Base-by-base conservation (phyloP, 2,888 invertebrate species). In the Lasioglossum morio region DNA sequence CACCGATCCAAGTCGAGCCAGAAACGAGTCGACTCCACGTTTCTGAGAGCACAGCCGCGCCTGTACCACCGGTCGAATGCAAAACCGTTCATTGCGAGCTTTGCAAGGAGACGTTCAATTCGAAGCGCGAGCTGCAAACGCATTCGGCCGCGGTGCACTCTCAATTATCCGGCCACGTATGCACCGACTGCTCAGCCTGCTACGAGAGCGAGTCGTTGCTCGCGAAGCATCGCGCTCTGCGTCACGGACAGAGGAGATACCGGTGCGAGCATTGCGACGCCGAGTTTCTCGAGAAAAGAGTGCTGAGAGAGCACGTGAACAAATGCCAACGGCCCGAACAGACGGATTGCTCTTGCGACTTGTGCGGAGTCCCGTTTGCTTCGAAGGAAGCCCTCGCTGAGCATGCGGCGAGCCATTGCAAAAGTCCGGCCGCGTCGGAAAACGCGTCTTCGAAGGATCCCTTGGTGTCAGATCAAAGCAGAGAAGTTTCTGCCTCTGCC, bases 241-340 rank as follows among this genome's bases (percentile, higher is more conserved):
- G 53, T 19, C 89, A 86, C 30, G 70, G 72, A 23, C 74, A 86
- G 34, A 74, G 75, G 37, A 63, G 57, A 37, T 89, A 89, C 77
- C 77, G 75, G 0, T 89, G 89, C 43, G 84, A 89, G 46, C 53
- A 89, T 48, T 89, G 89, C 16, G 63, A 74, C 4, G 34, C 48
- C 27, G 80, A 76, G 48, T 89, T 89, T 40, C 27, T 63, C 5
- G 81, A 82, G 63, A 89, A 89, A 37, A 69, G 40, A 40, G 7
- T 72, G 27, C 16, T 89, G 12, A 81, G 77, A 8, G 76, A 86
- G 12, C 89, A 89, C 53, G 72, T 89, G 1, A 84, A 16, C 12
- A 74, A 79, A 57, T 82, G 79, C 4, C 79, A 79, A 8, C 10
- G 37, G 0, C 19, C 23, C 8, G 57, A 40, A 0, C 19, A 14